These are phyloP conservation scores for Danio albolineatus DNA, from an alignment of 2,797 vertebrate species.

Conservation along the genomic window DNA sequence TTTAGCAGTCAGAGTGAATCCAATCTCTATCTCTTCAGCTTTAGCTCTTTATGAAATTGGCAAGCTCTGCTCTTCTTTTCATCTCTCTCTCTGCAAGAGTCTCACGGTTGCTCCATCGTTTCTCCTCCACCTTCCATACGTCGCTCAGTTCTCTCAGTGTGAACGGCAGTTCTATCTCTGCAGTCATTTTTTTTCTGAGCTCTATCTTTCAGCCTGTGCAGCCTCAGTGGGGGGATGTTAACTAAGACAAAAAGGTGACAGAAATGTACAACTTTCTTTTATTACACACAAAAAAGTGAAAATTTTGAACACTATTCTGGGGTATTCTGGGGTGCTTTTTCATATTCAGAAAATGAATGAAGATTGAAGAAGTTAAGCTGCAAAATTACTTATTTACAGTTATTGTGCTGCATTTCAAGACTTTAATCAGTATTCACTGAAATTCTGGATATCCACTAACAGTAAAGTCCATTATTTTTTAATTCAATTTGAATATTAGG, in stretches of 20 bases:
- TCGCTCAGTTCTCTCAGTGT: slow-evolving; percentile 16
- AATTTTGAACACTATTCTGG: not conserved
- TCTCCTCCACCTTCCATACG: slow-evolving; percentile 16
- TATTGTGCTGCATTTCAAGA: no score
- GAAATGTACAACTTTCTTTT: not conserved
- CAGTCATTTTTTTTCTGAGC: not conserved
- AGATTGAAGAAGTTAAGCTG: no score
- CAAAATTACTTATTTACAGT: not conserved
- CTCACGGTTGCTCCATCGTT: slow-evolving; percentile 20
- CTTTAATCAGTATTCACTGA: no score
- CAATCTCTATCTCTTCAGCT: slow-evolving; percentile 32
- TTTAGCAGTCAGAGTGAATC: slow-evolving; percentile 45
- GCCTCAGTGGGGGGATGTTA: not conserved
- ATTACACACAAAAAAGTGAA: not conserved
- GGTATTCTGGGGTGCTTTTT: no score
- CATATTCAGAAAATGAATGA: not conserved
- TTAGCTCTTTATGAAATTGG: slow-evolving; percentile 29
- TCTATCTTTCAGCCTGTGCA: slow-evolving; percentile 4
- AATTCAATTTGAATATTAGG: no score
- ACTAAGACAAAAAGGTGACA: not conserved
- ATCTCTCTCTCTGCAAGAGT: slow-evolving; percentile 28
- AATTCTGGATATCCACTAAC: no score
- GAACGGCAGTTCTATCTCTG: not conserved
- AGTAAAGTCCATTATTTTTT: no score
- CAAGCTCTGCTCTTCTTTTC: slow-evolving; percentile 24